Evolutionary conservation across 2,797 vertebrate species (phyloP).

Genomic region (Semotilus atromaculatus): DNA sequence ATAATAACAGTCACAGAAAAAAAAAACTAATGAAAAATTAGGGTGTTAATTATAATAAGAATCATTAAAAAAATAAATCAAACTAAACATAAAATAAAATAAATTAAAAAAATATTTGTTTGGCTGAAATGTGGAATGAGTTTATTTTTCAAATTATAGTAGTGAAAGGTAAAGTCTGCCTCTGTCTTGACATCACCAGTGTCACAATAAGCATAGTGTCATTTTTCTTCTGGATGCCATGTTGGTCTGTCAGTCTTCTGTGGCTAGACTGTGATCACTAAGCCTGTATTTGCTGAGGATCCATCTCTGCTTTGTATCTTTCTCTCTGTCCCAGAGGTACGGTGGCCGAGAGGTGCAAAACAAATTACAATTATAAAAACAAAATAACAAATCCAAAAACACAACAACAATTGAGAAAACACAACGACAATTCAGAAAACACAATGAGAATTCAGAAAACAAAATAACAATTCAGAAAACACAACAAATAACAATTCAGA

Average conservation of each 20-base stretch:
- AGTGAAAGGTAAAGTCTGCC: neutral
- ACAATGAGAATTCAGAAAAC: too few relatives aligned
- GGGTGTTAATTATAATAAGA: neutral
- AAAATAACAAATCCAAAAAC: too few relatives aligned
- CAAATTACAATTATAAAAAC: too few relatives aligned
- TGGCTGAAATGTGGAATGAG: neutral
- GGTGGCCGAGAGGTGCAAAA: too few relatives aligned
- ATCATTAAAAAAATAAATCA: neutral
- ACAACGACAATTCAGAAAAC: too few relatives aligned
- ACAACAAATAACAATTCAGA: too few relatives aligned
- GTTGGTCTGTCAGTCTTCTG: slow-evolving; percentile 9
- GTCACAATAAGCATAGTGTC: neutral
- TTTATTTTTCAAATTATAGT: neutral
- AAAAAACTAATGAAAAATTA: neutral
- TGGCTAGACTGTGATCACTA: slow-evolving; percentile 17
- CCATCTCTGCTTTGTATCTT: neutral
- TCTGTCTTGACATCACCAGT: neutral
- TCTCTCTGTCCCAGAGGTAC: slow-evolving; percentile 19
- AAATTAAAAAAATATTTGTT: neutral
- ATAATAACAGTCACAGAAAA: neutral
- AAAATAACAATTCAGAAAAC: too few relatives aligned
- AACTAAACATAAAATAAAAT: neutral
- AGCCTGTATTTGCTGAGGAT: slow-evolving; percentile 7
- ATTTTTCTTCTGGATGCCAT: neutral
- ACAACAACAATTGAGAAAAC: too few relatives aligned